A percentile compares a stretch with the other conserved stretches of the same genome.
phyloP scores from a whole-genome alignment of 2,888 invertebrate species.

The Polietes domitor region DNA sequence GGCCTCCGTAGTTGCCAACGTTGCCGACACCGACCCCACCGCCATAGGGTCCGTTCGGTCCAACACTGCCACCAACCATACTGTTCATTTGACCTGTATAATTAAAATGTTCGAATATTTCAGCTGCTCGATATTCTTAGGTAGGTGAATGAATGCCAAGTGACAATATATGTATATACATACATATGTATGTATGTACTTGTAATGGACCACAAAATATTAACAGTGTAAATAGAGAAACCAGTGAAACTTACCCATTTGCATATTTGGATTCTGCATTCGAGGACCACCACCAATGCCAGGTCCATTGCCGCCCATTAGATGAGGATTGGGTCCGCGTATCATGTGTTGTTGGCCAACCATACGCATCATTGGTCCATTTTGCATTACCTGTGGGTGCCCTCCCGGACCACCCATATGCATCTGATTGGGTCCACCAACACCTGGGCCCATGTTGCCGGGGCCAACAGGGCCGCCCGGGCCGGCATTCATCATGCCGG shows the following conservation, averaged over 20 bases:
- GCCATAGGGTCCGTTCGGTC: slow-evolving; percentile 78
- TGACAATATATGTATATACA: too few relatives aligned
- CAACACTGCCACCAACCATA: slow-evolving; percentile 73
- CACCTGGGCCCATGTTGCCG: slow-evolving; percentile 72
- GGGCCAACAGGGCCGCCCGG: slow-evolving; percentile 85
- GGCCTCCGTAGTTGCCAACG: slow-evolving; percentile 75
- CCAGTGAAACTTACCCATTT: slow-evolving; percentile 77
- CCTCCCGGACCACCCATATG: slow-evolving; percentile 76
- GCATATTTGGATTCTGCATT: slow-evolving; percentile 83
- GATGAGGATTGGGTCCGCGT: slow-evolving; percentile 80
- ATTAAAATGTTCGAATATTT: slow-evolving; percentile 8
- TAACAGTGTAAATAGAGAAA: too few relatives aligned
- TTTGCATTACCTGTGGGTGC: slow-evolving; percentile 86
- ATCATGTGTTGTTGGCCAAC: slow-evolving; percentile 79
- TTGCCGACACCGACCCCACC: slow-evolving; percentile 74
- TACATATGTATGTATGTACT: too few relatives aligned
- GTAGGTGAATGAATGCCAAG: too few relatives aligned
- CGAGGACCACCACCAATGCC: slow-evolving; percentile 81
- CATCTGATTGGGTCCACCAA: slow-evolving; percentile 76
- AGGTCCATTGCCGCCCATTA: slow-evolving; percentile 78
- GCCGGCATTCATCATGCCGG: slow-evolving; percentile 84
- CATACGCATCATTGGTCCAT: slow-evolving; percentile 87
- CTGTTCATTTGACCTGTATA: slow-evolving; percentile 78
- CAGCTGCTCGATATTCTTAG: background rate
- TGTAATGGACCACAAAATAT: too few relatives aligned